phyloP scores from a whole-genome alignment of 2,797 vertebrate genomes.

The Megaceryle alcyon region DNA sequence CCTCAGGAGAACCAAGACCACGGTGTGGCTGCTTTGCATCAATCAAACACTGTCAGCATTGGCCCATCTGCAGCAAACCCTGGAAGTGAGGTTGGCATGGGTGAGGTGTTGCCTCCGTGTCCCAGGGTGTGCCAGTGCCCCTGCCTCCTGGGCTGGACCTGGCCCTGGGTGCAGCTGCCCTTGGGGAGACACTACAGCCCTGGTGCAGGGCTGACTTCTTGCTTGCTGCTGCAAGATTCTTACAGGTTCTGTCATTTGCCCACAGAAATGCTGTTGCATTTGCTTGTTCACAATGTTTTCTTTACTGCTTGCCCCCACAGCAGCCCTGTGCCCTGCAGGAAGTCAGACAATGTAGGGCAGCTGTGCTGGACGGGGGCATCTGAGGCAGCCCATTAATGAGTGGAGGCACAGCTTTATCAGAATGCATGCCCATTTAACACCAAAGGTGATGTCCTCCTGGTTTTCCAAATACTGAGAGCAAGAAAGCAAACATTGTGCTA shows the following conservation, averaged over 20 bases:
- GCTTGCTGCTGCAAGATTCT: neutral
- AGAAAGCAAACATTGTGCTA: neutral
- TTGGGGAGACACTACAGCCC: rapidly evolving
- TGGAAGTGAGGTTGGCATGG: neutral
- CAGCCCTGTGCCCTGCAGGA: neutral
- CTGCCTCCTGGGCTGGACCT: neutral
- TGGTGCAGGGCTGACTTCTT: neutral
- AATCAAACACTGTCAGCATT: neutral
- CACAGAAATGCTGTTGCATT: neutral
- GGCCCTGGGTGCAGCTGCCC: rapidly evolving
- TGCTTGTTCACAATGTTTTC: neutral
- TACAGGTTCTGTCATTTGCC: neutral
- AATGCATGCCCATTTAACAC: neutral
- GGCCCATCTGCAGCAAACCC: neutral
- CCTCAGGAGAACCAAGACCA: neutral
- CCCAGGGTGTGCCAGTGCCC: neutral
- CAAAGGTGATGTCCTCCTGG: neutral
- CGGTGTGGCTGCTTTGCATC: neutral
- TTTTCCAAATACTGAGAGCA: neutral
- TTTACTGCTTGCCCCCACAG: neutral
- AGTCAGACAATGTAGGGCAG: neutral
- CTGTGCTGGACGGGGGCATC: neutral
- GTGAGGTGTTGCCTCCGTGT: neutral
- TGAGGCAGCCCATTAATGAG: neutral
- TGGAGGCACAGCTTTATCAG: neutral